These are phyloP conservation scores for Petrosia ficiformis DNA, from an alignment of 37 sponge, comb jelly and placozoan genomes.

Conservation along the genomic window DNA sequence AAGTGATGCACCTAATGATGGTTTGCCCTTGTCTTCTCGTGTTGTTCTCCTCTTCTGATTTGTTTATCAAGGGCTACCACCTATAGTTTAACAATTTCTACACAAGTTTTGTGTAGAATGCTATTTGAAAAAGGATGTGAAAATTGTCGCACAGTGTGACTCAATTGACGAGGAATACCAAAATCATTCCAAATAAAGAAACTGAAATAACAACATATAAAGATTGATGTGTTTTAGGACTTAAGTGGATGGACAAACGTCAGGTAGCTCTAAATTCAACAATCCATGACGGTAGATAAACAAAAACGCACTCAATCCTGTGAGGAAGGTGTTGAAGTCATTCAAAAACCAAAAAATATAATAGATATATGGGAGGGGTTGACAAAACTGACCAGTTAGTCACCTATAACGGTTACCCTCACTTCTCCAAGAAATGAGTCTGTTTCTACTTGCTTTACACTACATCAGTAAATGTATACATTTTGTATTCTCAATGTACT, in stretches of 20 bases:
- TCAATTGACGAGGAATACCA: slow-evolving; percentile 36
- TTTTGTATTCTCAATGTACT: slow-evolving; percentile 25
- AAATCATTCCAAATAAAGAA: neutral
- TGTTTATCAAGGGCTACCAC: slow-evolving; percentile 21
- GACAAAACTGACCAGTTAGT: slow-evolving; percentile 43
- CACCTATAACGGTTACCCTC: slow-evolving; percentile 29
- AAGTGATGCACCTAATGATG: neutral
- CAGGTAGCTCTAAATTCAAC: slow-evolving; percentile 12
- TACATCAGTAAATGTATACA: slow-evolving; percentile 27
- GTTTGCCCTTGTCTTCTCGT: neutral
- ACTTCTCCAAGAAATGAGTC: slow-evolving; percentile 9
- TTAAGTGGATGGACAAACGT: slow-evolving; percentile 36
- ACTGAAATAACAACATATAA: neutral
- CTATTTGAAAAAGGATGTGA: slow-evolving; percentile 24
- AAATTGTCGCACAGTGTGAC: slow-evolving; percentile 25
- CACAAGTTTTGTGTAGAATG: slow-evolving; percentile 12
- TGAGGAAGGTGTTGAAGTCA: slow-evolving; percentile 10
- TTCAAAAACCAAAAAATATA: slow-evolving; percentile 19
- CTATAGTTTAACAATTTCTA: no score
- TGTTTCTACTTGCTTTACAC: slow-evolving; percentile 26
- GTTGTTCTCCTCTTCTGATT: neutral
- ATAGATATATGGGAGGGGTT: no score
- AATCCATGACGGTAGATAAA: slow-evolving; percentile 14
- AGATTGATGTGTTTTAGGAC: neutral
- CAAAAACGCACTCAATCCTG: neutral